These are phyloP conservation scores for Lingula anatina DNA, from an alignment of 2,888 invertebrate genomes.

Conservation along the genomic window DNA sequence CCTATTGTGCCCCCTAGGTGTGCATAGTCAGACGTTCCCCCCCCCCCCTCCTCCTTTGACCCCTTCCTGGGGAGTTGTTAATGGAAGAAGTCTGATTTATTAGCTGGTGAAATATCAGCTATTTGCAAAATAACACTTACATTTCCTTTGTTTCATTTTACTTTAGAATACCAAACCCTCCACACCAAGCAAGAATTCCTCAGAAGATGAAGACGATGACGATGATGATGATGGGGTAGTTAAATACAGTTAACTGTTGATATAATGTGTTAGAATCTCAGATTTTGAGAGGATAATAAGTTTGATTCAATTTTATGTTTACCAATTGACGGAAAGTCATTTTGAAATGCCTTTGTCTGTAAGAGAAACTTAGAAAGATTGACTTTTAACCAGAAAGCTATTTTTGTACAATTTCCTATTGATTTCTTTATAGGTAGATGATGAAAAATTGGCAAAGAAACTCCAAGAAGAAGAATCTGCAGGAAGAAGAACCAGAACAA, in stretches of 20 bases:
- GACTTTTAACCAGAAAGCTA: too few species aligned
- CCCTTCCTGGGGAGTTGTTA: too few species aligned
- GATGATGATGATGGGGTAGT: too few species aligned
- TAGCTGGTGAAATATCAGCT: neutral
- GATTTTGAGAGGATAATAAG: constrained; percentile 6
- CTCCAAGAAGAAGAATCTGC: constrained; percentile 30
- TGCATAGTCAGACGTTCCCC: too few species aligned
- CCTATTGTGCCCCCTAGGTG: too few species aligned
- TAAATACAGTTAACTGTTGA: too few species aligned
- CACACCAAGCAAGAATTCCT: neutral
- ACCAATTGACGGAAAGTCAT: neutral
- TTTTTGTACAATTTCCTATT: too few species aligned
- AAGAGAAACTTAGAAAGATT: too few species aligned
- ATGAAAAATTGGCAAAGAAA: constrained; percentile 39
- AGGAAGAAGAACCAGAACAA: constrained; percentile 15
- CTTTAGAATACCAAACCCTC: neutral
- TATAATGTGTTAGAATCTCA: too few species aligned
- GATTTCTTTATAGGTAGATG: constrained; percentile 18
- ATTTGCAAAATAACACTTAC: neutral
- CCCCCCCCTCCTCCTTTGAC: too few species aligned
- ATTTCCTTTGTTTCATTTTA: neutral
- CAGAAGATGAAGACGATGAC: constrained; percentile 8
- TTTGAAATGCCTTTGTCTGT: too few species aligned
- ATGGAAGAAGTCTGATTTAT: too few species aligned
- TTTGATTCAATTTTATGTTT: constrained; percentile 2